Evolutionary conservation across 2,797 vertebrate genomes (phyloP), one percentile per base, ranked within the genome.

Genomic region (Gymnothorax reevesii): DNA sequence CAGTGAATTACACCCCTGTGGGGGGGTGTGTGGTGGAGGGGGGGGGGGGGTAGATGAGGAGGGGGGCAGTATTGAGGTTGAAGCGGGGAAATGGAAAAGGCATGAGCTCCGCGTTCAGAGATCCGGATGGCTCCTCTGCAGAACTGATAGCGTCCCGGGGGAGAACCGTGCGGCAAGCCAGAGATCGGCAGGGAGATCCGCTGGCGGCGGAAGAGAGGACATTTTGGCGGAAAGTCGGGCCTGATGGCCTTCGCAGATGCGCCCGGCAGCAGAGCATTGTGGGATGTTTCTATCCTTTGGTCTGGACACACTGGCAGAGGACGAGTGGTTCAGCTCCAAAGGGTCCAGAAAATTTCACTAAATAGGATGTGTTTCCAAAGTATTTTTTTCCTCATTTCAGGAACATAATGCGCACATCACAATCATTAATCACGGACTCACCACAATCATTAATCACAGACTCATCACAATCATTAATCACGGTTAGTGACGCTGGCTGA

Each of bases 241-340:
- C 3, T 77, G 73, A 77, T 77, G 73, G 73, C 12, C 73, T 77
- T 77, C 15, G 42, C 73, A 77, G 73, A 77, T 77, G 42, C 73
- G 5, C 42, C 42, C 22, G 42, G 42, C 15, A 49, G 22, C 42
- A 20, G 73, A 4, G 17, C 33, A 4, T 8, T 22, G 42, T 7
- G 73, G 73, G 73, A 77, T 8, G 7, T 2, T 49, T 52, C 33
- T 17, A 22, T 42, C 33, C 42, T 33, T 27, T 2, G 42, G 15
- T 77, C 73, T 73, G 25, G 42, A 33, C 71, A 73, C 71, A 12
- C 71, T 73, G n/a, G 13, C 25, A 10, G 71, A 10, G 9, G 10
- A 33, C 71, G 71, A 73, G 25, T 2, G 25, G 71, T 10, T 2
- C 2, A 49, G 73, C 13, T 49, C 42, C 33, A 77, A 73, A 52